phyloP scores from a whole-genome alignment of 2,888 invertebrate genomes.

The Cephus spinipes region DNA sequence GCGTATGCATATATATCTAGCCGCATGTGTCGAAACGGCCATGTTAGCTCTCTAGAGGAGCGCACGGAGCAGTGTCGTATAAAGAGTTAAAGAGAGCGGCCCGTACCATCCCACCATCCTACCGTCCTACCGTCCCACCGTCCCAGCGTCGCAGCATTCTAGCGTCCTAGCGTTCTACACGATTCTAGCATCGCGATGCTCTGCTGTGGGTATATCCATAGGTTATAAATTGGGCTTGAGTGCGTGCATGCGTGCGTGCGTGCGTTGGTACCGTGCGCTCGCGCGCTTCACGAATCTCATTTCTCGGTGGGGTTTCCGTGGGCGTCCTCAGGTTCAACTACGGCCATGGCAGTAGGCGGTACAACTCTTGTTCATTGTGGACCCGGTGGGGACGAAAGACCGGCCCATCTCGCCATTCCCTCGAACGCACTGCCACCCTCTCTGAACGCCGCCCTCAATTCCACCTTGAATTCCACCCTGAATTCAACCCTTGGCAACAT shows the following conservation, averaged over 20 bases:
- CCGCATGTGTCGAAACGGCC: slow-evolving; percentile 39
- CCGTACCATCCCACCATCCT: no score
- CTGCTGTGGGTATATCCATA: not conserved
- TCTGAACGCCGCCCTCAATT: slow-evolving; percentile 66
- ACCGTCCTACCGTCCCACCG: no score
- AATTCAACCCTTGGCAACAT: slow-evolving; percentile 52
- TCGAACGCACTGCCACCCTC: slow-evolving; percentile 69
- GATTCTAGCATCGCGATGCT: not conserved
- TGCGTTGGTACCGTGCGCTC: not conserved
- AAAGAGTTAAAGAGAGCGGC: not conserved
- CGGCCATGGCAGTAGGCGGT: slow-evolving; percentile 77
- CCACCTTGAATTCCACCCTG: slow-evolving; percentile 39
- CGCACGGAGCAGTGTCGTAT: slow-evolving; percentile 10
- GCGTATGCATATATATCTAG: slow-evolving; percentile 38
- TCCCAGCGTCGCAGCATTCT: not conserved
- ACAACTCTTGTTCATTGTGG: slow-evolving; percentile 75
- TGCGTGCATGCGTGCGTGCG: slow-evolving; percentile 5
- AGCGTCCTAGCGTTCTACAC: not conserved
- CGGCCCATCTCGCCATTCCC: slow-evolving; percentile 69
- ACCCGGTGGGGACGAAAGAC: slow-evolving; percentile 72
- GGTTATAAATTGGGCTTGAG: not conserved
- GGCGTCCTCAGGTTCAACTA: slow-evolving; percentile 72
- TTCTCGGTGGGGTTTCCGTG: slow-evolving; percentile 56
- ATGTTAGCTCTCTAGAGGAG: slow-evolving; percentile 33
- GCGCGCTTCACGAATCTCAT: slow-evolving; percentile 10